These are phyloP conservation scores for Syngnathus rostellatus DNA, from an alignment of 2,797 vertebrate genomes.

Conservation along the genomic window DNA sequence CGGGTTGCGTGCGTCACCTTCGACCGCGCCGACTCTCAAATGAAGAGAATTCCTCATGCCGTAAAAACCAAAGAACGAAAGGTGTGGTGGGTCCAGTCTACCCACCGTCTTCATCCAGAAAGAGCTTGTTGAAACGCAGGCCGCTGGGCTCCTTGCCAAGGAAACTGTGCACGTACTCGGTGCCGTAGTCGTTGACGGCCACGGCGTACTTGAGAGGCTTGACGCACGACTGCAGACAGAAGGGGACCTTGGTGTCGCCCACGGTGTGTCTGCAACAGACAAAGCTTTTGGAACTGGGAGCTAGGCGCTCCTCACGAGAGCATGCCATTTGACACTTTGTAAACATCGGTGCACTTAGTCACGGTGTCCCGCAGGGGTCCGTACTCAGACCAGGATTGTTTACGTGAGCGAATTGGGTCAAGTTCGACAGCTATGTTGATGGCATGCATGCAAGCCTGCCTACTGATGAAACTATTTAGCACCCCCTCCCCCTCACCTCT, in stretches of 20 bases:
- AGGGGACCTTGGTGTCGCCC: slow-evolving; percentile 97
- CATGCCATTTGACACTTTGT: too few species aligned
- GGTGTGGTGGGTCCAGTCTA: not conserved
- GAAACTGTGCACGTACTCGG: slow-evolving; percentile 91
- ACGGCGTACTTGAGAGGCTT: slow-evolving; percentile 96
- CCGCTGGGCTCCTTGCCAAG: slow-evolving; percentile 98
- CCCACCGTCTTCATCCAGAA: slow-evolving; percentile 95
- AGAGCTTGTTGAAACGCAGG: slow-evolving; percentile 94
- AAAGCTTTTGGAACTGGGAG: slow-evolving; percentile 7
- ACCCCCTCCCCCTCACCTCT: slow-evolving; percentile 72
- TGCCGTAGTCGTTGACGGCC: slow-evolving; percentile 88
- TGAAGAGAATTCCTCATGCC: too few species aligned
- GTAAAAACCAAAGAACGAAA: too few species aligned
- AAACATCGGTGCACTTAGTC: too few species aligned
- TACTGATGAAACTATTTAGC: too few species aligned
- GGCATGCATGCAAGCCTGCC: too few species aligned
- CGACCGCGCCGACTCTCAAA: too few species aligned
- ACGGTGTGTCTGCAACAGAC: slow-evolving; percentile 78
- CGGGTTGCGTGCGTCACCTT: slow-evolving; percentile 14
- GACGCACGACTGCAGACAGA: slow-evolving; percentile 96
- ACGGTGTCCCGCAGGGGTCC: too few species aligned
- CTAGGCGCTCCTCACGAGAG: too few species aligned
- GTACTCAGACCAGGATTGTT: too few species aligned
- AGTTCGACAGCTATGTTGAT: too few species aligned
- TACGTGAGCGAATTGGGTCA: too few species aligned